Base-by-base conservation (phyloP, 2,888 invertebrate genomes). In the Matsumyia berberina region DNA sequence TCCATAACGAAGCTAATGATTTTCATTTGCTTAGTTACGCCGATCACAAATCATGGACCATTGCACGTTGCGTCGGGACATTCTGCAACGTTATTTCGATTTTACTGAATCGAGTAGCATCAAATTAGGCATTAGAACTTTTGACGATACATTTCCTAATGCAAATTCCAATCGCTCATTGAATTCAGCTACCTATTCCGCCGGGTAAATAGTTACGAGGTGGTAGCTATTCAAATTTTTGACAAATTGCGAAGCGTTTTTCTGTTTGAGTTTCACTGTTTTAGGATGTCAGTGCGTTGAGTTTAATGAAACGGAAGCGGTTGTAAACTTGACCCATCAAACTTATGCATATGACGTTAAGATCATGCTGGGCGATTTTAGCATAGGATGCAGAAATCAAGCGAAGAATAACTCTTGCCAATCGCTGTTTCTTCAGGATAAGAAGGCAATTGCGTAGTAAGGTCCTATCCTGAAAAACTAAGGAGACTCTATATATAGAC, bases 11-110 rank as follows among this genome's bases (percentile, higher is more conserved):
- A 62, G 44, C 60, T 80, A 80, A 74, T 62, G 53, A 35, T 33
- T 55, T 66, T 73, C 35, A 80, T 37, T 80, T 60, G 80, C 60
- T 58, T 42, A 46, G 29, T 60, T 74, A 17, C 8, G 8, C 9
- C 8, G 49, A 57, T 69, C 46, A 51, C 69, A 76, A 57, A 57
- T 76, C 76, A 76, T 76, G 57, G 33, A 53, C 15, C 37, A 79
- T 57, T 49, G 31, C 46, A 44, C 37, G 29, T 37, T 55, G 39
- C 12, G 7, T 15, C 12, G 17, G 0, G 5, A n/a, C 29, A 1
- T n/a, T 46, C 17, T 24, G 4, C 24, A 19, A 19, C 46, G 37
- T n/a, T 19, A n/a, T 62, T 37, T 29, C 2, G 17, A 15, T 53
- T 51, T n/a, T 15, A 58, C 49, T 57, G 19, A 5, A 35, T 15